Percentiles rank a stretch among this genome's conserved stretches.
phyloP scores from a whole-genome alignment of 2,113 vertebrate species.

The Pao palembangensis region DNA sequence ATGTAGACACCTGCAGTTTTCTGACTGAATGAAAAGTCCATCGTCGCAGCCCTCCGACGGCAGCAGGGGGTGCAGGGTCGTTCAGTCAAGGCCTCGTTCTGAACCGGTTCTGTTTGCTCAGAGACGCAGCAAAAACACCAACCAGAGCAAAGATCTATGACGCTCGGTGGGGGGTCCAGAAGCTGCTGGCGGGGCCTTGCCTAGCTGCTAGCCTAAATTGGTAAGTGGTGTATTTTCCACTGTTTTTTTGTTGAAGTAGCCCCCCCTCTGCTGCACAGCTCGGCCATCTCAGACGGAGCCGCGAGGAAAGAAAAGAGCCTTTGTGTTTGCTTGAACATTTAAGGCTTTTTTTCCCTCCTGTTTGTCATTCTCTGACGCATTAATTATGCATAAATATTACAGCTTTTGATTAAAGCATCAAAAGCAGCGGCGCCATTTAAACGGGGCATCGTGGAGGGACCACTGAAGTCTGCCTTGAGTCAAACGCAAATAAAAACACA shows the following conservation, averaged over 20 bases:
- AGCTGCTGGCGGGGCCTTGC: conserved; percentile 30
- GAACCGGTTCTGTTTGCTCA: conserved; percentile 43
- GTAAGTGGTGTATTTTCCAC: conserved; percentile 50
- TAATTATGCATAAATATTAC: conserved; percentile 60
- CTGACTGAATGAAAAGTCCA: conserved; percentile 34
- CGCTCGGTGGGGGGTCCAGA: conserved; percentile 38
- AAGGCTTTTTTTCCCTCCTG: conserved; percentile 8
- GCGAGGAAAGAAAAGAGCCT: conserved; percentile 43
- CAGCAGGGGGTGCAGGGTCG: conserved; percentile 35
- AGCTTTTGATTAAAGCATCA: conserved; percentile 55
- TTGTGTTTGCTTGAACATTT: conserved; percentile 53
- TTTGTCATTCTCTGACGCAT: conserved; percentile 30
- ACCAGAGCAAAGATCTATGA: conserved; percentile 15
- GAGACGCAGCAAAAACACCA: conserved; percentile 26
- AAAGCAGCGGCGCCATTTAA: conserved; percentile 38
- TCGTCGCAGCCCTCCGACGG: conserved; percentile 24
- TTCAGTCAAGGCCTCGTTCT: conserved; percentile 56
- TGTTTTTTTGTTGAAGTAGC: conserved; percentile 50
- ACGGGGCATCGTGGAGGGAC: conserved; percentile 22
- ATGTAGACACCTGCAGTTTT: conserved; percentile 5
- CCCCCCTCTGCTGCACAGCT: conserved; percentile 21
- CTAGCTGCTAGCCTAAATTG: conserved; percentile 40
- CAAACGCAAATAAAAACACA: conserved; percentile 38
- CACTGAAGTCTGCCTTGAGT: conserved; percentile 60
- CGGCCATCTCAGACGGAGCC: conserved; percentile 24